Evolutionary conservation across 2,113 vertebrate species (phyloP).

Genomic region (Osmerus eperlanus): DNA sequence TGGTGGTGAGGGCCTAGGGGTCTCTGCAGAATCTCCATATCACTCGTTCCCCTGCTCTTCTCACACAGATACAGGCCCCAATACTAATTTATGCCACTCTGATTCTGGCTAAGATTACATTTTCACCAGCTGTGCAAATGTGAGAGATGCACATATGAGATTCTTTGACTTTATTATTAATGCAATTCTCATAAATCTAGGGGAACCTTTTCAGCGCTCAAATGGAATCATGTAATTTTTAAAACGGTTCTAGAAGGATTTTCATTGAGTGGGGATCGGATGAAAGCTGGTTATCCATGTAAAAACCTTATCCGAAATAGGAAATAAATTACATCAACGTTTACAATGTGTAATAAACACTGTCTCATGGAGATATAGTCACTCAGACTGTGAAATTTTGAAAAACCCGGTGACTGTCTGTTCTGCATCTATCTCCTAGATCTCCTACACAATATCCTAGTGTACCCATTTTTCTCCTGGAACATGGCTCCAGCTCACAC

Average conservation of each 20-base stretch:
- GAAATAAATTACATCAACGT: background rate
- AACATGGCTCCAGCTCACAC: no score
- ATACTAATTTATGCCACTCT: slow-evolving; percentile 37
- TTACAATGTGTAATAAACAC: background rate
- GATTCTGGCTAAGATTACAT: slow-evolving; percentile 33
- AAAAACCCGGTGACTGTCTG: no score
- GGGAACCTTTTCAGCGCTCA: slow-evolving; percentile 14
- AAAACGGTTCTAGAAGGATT: background rate
- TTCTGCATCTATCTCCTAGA: no score
- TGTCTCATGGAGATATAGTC: background rate
- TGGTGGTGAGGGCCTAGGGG: background rate
- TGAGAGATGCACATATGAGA: slow-evolving; percentile 15
- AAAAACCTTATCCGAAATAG: background rate
- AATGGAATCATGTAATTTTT: background rate
- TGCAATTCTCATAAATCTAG: slow-evolving; percentile 23
- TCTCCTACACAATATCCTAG: no score
- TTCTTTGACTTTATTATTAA: slow-evolving; percentile 27
- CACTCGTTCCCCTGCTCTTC: slow-evolving; percentile 3
- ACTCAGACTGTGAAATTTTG: background rate
- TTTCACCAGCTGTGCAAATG: slow-evolving; percentile 22
- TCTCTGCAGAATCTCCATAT: slow-evolving; percentile 19
- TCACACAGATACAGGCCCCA: background rate
- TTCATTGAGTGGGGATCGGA: background rate
- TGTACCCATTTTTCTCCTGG: no score
- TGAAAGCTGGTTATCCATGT: background rate